Conservation (phyloP, 2,113 vertebrate species). For the Lophura nycthemera region DNA sequence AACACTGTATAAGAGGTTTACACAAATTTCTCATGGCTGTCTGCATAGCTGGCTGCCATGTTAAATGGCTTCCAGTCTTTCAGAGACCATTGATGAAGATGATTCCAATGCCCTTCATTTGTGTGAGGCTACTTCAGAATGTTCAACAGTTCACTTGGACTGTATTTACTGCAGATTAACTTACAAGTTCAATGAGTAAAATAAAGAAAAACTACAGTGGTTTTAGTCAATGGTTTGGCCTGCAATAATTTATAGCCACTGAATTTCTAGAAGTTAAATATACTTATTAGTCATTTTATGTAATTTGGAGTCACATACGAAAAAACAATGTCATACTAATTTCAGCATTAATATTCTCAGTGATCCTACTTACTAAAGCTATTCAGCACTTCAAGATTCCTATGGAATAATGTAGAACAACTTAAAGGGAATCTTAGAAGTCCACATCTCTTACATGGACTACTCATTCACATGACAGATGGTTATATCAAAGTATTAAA, state of each 20-base stretch:
- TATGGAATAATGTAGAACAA: background rate
- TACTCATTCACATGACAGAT: background rate
- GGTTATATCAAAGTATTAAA: background rate
- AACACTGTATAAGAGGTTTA: background rate
- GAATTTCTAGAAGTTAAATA: background rate
- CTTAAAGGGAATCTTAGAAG: background rate
- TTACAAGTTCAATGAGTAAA: background rate
- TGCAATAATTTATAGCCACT: background rate
- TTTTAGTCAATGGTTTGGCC: background rate
- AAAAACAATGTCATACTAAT: background rate
- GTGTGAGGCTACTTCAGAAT: background rate
- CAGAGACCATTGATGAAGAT: background rate
- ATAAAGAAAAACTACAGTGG: background rate
- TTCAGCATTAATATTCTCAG: background rate
- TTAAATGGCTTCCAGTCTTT: background rate
- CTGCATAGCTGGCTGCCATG: background rate
- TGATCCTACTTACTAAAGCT: background rate
- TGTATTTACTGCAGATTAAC: background rate
- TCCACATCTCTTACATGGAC: background rate
- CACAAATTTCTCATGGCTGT: no score
- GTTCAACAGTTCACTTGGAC: background rate
- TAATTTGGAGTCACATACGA: background rate
- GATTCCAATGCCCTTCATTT: background rate
- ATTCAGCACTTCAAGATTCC: background rate
- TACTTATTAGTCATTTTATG: background rate